Conservation (phyloP, 2,888 invertebrate species). For the Anoncus sp. region DNA sequence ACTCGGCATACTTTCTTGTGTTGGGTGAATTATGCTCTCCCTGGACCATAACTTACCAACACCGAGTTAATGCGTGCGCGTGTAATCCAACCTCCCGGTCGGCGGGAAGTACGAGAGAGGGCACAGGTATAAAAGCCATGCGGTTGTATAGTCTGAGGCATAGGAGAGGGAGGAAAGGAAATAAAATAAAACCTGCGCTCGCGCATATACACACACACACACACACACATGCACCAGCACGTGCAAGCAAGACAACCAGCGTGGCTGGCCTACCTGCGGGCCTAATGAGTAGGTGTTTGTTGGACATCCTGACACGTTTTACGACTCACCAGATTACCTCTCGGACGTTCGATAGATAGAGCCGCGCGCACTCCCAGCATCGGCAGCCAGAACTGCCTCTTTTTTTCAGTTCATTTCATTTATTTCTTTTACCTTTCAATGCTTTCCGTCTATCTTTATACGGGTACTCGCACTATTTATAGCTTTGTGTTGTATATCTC, state of each 20-base stretch:
- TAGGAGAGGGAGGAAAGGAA: too few relatives aligned
- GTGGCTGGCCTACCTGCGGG: slow-evolving; percentile 77
- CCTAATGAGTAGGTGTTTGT: slow-evolving; percentile 82
- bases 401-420: slow-evolving; percentile 25
- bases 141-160: slow-evolving; percentile 8
- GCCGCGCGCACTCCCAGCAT: slow-evolving; percentile 58
- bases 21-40: slow-evolving; percentile 79
- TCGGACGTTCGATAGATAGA: slow-evolving; percentile 73
- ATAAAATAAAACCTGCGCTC: slow-evolving; percentile 5
- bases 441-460: slow-evolving; percentile 42
- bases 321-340: slow-evolving; percentile 81
- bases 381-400: slow-evolving; percentile 52
- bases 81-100: slow-evolving; percentile 74
- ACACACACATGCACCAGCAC: neutral
- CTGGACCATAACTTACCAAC: slow-evolving; percentile 79
- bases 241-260: slow-evolving; percentile 57
- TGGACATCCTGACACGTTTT: slow-evolving; percentile 82
- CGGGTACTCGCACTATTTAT: slow-evolving; percentile 31
- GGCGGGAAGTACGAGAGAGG: slow-evolving; percentile 42
- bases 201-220: too few relatives aligned
- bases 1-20: slow-evolving; percentile 75
- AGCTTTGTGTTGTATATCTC: slow-evolving; percentile 45
- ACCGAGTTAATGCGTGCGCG: slow-evolving; percentile 79
- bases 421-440: slow-evolving; percentile 25
- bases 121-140: slow-evolving; percentile 45